Evolutionary conservation across 2,888 invertebrate species (phyloP), one percentile per base, ranked within the genome.

Genomic region (Vesta saturnalis): DNA sequence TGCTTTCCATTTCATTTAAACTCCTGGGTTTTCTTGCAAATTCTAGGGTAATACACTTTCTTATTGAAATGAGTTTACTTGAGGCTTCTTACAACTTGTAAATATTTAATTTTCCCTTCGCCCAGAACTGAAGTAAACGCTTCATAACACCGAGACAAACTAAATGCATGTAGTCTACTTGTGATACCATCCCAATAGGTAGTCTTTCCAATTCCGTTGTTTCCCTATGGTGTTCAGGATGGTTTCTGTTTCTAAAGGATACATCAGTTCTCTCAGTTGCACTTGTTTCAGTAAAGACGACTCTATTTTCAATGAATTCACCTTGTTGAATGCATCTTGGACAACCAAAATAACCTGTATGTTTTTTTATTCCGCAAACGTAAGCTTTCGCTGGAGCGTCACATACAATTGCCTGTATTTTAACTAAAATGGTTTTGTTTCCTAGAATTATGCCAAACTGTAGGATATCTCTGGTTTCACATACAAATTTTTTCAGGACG

Each of bases 181-280:
- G 63, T 57, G 62, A 57, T 14, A 77, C 64, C 66, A 77, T 73
- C 69, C 75, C 61, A 56, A 77, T 63, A 18, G 73, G 75, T 55
- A 76, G 68, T 35, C 66, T 67, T 64, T 68, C 66, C 23, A 77
- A 60, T 62, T 72, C 58, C 49, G 70, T 70, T 14, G 47, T 60
- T 10, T 66, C 71, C 43, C 58, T 69, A 54, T 76, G 73, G 71
- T 74, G 71, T 39, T 75, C 64, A 43, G 35, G 35, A 56, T 77
- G 64, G 18, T 23, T 46, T 64, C 67, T 66, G 23, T 35, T 21
- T 47, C 57, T 59, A 64, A 69, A 71, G 46, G 65, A 58, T 18
- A 16, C 19, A 59, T 72, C 59, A 18, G 62, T 71, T 52, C 71
- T 39, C 15, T 22, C 14, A 22, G 6, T 64, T 14, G 47, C 15